Percentiles rank a stretch among this genome's conserved stretches.
These are phyloP conservation scores for Melipona beecheii DNA, from an alignment of 2,888 invertebrate species.

Conservation along the genomic window DNA sequence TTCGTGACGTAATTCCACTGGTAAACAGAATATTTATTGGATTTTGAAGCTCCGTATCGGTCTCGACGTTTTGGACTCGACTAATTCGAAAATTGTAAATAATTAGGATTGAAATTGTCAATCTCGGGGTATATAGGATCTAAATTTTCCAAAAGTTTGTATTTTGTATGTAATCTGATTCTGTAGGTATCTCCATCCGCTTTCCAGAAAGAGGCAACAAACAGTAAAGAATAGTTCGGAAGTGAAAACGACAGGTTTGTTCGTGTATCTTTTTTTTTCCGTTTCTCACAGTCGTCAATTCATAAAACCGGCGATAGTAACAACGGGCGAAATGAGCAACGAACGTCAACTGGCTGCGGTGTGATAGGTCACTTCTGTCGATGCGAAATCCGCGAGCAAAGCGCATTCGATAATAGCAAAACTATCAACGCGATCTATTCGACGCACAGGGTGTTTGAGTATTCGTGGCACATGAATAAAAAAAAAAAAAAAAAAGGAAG, in stretches of 20 bases:
- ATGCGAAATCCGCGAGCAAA: constrained; percentile 16
- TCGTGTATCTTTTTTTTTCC: not conserved
- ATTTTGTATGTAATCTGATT: not conserved
- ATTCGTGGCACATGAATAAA: not conserved
- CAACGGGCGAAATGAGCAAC: constrained; percentile 23
- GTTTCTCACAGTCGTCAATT: not conserved
- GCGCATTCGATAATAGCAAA: constrained; percentile 18
- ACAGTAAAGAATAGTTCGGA: not conserved
- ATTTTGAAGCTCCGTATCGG: not conserved
- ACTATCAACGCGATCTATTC: constrained; percentile 35
- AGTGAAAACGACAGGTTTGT: not conserved
- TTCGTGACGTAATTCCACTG: not conserved
- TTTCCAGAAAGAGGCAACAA: not conserved
- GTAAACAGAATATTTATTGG: not conserved
- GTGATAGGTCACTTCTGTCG: constrained; percentile 24
- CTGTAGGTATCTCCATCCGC: too few species aligned
- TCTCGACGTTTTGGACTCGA: too few species aligned
- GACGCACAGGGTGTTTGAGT: constrained; percentile 3
- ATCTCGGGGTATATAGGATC: too few species aligned
- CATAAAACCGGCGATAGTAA: not conserved
- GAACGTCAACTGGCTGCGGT: constrained; percentile 22
- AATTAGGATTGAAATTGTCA: too few species aligned
- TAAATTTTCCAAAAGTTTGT: too few species aligned
- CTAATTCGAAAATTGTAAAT: too few species aligned
- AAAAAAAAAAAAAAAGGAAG: not conserved